These are phyloP conservation scores for Esox niger DNA, from an alignment of 2,113 vertebrate species.

Conservation along the genomic window DNA sequence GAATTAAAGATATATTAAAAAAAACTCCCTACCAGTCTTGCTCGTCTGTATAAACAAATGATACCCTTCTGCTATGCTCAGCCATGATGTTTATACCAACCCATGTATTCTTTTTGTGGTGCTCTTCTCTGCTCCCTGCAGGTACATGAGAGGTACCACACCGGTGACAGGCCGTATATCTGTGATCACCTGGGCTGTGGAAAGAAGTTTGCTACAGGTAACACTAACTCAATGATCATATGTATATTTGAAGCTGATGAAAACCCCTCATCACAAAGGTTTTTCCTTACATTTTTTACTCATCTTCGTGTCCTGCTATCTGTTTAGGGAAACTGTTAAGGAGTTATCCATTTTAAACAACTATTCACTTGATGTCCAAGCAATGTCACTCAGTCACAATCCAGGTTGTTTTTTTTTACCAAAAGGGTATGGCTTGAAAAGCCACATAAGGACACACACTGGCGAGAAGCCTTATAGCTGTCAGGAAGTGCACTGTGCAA, in stretches of 20 bases:
- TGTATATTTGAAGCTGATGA: background rate
- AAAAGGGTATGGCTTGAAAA: slow-evolving; percentile 91
- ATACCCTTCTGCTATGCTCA: no score
- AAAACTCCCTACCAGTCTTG: no score
- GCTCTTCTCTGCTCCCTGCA: slow-evolving; percentile 55
- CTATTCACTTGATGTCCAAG: background rate
- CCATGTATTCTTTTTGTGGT: background rate
- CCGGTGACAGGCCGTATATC: slow-evolving; percentile 92
- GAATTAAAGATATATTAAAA: no score
- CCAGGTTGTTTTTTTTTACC: background rate
- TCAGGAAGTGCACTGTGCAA: slow-evolving; percentile 92
- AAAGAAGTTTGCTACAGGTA: slow-evolving; percentile 99
- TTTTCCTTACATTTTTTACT: no score
- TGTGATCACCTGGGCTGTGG: slow-evolving; percentile 92
- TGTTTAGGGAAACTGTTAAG: background rate
- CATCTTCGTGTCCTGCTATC: background rate
- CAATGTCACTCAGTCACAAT: background rate
- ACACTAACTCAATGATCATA: background rate
- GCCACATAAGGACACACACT: slow-evolving; percentile 94
- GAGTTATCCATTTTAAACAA: background rate
- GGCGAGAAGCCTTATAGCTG: slow-evolving; percentile 97
- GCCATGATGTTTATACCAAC: background rate
- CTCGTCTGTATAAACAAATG: no score
- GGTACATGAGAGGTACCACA: slow-evolving; percentile 97
- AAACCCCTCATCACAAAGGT: no score